Conservation (phyloP, 1,140 invertebrate genomes). For the Steinernema khuongi region DNA sequence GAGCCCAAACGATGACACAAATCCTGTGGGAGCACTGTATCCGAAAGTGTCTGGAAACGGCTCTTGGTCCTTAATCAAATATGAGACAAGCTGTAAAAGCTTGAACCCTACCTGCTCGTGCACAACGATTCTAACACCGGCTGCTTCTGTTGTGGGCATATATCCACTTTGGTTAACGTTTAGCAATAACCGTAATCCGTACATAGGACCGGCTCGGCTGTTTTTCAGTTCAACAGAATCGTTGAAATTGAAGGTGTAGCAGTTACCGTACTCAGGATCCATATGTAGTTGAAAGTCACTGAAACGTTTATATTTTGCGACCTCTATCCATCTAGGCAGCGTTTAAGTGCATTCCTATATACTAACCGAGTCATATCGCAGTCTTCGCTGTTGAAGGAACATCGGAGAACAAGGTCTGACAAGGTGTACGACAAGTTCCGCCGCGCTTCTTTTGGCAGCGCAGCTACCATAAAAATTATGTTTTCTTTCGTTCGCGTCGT, state of each 20-base stretch:
- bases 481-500: slow-evolving; percentile 58
- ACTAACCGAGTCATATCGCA: slow-evolving; percentile 49
- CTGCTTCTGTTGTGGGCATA: slow-evolving; percentile 59
- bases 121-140: slow-evolving; percentile 55
- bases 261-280: slow-evolving; percentile 56
- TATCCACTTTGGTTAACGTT: slow-evolving; percentile 58
- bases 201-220: slow-evolving; percentile 38
- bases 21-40: slow-evolving; percentile 56
- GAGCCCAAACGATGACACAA: slow-evolving; percentile 57
- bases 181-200: slow-evolving; percentile 48
- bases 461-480: slow-evolving; percentile 57
- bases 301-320: no score
- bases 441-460: slow-evolving; percentile 48
- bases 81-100: neutral
- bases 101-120: slow-evolving; percentile 47
- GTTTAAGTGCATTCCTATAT: slow-evolving; percentile 20
- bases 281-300: slow-evolving; percentile 57
- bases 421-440: slow-evolving; percentile 51
- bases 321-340: neutral
- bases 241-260: slow-evolving; percentile 59
- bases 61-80: slow-evolving; percentile 47
- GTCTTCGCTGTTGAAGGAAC: slow-evolving; percentile 56
- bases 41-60: slow-evolving; percentile 58
- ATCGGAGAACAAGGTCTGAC: slow-evolving; percentile 58
- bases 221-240: slow-evolving; percentile 58